phyloP scores from a whole-genome alignment of 1,140 invertebrate species.

The Eulimnadia texana region DNA sequence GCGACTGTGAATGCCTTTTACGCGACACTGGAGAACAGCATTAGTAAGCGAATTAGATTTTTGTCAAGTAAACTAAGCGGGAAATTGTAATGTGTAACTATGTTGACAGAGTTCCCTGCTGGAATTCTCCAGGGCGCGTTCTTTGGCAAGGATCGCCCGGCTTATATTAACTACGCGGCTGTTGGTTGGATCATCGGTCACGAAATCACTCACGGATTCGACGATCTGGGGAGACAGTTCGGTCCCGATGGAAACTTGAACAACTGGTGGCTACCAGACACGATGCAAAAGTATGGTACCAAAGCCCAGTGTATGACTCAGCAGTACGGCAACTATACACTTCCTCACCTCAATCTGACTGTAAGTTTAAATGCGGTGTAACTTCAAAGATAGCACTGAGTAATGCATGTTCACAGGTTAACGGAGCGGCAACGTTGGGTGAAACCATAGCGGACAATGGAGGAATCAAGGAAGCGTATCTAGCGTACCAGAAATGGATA shows the following conservation, averaged over 20 bases:
- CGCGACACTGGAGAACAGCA: conserved; percentile 65
- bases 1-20: conserved; percentile 74
- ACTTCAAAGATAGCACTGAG: neutral
- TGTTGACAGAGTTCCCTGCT: conserved; percentile 61
- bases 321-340: conserved; percentile 58
- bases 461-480: conserved; percentile 74
- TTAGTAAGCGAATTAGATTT: conserved; percentile 50
- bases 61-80: no score
- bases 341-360: neutral
- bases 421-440: conserved; percentile 60
- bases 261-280: conserved; percentile 71
- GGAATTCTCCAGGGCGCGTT: conserved; percentile 80
- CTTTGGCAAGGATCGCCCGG: conserved; percentile 64
- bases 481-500: conserved; percentile 58
- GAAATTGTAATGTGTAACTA: no score
- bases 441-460: conserved; percentile 88
- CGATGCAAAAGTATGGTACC: conserved; percentile 55
- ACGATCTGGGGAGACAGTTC: conserved; percentile 78
- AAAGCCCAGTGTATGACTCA: conserved; percentile 71
- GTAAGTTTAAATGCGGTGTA: neutral
- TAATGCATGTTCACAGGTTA: conserved; percentile 37
- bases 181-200: conserved; percentile 87
- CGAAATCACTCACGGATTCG: conserved; percentile 87
- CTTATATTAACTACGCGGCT: conserved; percentile 81
- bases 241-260: conserved; percentile 73